Evolutionary conservation across 1,140 invertebrate species (phyloP), one percentile per base, ranked within the genome.

Genomic region (Calosoma granatense): DNA sequence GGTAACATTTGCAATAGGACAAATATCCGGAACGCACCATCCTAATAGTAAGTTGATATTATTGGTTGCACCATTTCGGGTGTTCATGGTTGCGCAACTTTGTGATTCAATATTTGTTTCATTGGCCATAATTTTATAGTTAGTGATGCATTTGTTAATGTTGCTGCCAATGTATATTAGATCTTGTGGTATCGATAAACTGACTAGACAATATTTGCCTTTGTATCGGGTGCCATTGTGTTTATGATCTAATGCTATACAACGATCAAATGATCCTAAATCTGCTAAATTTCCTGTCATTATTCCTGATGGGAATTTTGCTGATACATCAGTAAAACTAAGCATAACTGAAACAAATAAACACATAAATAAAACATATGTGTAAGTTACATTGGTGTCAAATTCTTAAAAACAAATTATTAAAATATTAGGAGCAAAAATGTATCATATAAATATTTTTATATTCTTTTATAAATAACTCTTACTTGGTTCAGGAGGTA

Each of bases 211-310:
- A 53, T 53, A 20, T 53, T 53, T 21, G 21, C 51, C 51, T 20
- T 22, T 9, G n/a, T 20, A n/a, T 53, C 6, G 6, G 1, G 15
- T 14, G 23, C 9, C 14, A 22, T 22, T 21, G 1, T 15, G 15
- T 12, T 20, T 14, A 6, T 21, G 20, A 21, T 22, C 9, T 53
- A 53, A 22, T 12, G 1, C 51, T 53, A 53, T 22, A 21, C 51
- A 53, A n/a, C 23, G 51, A 14, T 53, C 51, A 22, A 53, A 53
- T 12, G 17, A 17, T 20, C 51, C 51, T 20, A 53, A 53, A 22
- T 53, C 51, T 11, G 23, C 20, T 21, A 53, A 21, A 22, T 53
- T 53, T 1, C 51, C 51, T 53, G 17, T 14, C 23, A 53, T 22
- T 12, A 53, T 22, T 21, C 17, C 20, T 22, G 51, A 22, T 22